Conservation (phyloP, 2,797 vertebrate species). For the Gymnoscopelus braueri region DNA sequence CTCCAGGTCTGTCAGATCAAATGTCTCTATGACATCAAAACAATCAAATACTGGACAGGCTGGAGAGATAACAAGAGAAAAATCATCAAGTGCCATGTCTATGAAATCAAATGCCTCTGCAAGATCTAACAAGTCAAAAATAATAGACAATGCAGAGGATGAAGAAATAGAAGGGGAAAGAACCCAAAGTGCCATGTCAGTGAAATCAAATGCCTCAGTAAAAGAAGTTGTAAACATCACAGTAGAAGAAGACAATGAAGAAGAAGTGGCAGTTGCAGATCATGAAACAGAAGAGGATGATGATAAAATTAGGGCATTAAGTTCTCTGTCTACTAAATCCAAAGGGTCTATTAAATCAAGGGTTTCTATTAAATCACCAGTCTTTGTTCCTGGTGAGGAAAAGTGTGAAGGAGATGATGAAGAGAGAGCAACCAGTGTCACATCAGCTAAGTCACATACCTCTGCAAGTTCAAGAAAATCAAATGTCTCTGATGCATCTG, state of each 20-base stretch:
- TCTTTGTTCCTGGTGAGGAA: conserved; percentile 3
- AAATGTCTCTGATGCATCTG: conserved; percentile 33
- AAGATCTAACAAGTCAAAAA: conserved; percentile 51
- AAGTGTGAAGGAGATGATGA: conserved; percentile 1
- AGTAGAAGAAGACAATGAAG: conserved; percentile 42
- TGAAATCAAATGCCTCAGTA: conserved; percentile 63
- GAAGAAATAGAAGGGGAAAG: conserved; percentile 39
- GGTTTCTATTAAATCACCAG: not conserved
- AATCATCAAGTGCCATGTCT: conserved; percentile 73
- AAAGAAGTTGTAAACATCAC: conserved; percentile 40
- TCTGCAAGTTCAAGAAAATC: conserved; percentile 17
- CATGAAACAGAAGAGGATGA: conserved; percentile 30
- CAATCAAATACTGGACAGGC: conserved; percentile 32
- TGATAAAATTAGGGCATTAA: conserved; percentile 50
- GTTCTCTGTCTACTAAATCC: conserved; percentile 58
- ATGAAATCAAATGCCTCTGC: conserved; percentile 64
- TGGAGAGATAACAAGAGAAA: conserved; percentile 51
- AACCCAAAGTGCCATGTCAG: conserved; percentile 72
- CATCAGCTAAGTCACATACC: conserved; percentile 11
- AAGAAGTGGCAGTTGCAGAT: conserved; percentile 30
- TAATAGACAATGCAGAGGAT: conserved; percentile 33
- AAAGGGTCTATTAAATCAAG: conserved; percentile 55
- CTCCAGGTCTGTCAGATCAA: conserved; percentile 22
- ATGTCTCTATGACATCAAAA: conserved; percentile 9
- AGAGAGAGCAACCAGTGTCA: conserved; percentile 22